Percentiles rank a stretch among this genome's conserved stretches.
Evolutionary conservation across 2,888 invertebrate genomes (phyloP).

Genomic region (Epicampocera succincta): DNA sequence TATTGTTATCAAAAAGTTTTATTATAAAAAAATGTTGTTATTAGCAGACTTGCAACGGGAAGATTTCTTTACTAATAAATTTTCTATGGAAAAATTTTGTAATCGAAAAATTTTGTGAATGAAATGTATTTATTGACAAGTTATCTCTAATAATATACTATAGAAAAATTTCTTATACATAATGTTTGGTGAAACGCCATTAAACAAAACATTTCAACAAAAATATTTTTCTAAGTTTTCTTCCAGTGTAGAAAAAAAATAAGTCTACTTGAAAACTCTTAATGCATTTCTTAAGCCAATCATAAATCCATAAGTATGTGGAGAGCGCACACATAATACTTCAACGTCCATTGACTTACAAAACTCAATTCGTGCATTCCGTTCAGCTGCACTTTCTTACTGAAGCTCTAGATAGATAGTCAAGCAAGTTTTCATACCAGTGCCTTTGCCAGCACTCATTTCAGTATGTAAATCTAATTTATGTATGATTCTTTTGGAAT

Average conservation of each 20-base stretch:
- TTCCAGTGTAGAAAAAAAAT: conserved; percentile 41
- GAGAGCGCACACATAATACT: conserved; percentile 26
- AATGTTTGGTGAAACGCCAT: too few species aligned
- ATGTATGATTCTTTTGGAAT: conserved; percentile 51
- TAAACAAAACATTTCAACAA: too few species aligned
- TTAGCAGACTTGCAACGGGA: too few species aligned
- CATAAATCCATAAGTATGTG: conserved; percentile 41
- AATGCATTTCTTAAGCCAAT: conserved; percentile 29
- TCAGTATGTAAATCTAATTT: conserved; percentile 48
- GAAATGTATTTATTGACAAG: too few species aligned
- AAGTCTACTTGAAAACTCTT: conserved; percentile 29
- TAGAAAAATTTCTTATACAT: too few species aligned
- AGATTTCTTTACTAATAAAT: too few species aligned
- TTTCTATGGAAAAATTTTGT: too few species aligned
- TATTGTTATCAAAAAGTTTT: too few species aligned
- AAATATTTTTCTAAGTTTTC: conserved; percentile 2
- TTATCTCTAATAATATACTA: too few species aligned
- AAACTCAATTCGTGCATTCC: conserved; percentile 13
- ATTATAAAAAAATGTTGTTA: too few species aligned
- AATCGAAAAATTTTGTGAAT: too few species aligned
- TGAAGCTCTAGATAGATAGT: conserved; percentile 23
- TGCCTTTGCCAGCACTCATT: neutral
- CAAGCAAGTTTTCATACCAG: neutral
- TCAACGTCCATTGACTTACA: conserved; percentile 64
- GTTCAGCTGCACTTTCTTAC: conserved; percentile 31